Conservation (phyloP, 2,888 invertebrate species). For the Polylopha cassiicola region DNA sequence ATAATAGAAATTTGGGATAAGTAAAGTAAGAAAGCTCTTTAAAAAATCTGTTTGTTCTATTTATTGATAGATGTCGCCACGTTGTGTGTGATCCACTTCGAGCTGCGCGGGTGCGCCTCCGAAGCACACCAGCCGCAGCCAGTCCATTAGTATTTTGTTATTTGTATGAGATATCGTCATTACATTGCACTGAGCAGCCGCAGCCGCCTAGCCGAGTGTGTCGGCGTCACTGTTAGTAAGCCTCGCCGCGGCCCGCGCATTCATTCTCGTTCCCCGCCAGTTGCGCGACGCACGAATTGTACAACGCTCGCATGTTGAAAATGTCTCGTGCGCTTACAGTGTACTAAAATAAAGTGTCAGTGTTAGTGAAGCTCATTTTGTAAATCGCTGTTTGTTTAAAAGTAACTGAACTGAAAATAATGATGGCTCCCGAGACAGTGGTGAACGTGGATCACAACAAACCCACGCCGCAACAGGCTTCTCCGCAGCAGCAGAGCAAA, state of each 20-base stretch:
- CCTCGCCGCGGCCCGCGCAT: conserved; percentile 37
- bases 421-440: conserved; percentile 91
- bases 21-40: too few relatives aligned
- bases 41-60: too few relatives aligned
- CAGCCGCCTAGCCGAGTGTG: not conserved
- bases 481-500: conserved; percentile 71
- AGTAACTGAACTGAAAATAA: conserved; percentile 45
- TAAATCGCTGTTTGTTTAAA: too few relatives aligned
- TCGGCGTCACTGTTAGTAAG: conserved; percentile 13
- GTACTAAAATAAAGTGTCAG: conserved; percentile 61
- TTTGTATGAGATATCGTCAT: too few relatives aligned
- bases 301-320: conserved; percentile 55
- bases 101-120: too few relatives aligned
- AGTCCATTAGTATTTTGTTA: too few relatives aligned
- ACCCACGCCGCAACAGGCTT: conserved; percentile 59
- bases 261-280: conserved; percentile 52
- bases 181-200: not conserved
- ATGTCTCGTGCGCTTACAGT: conserved; percentile 60
- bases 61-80: not conserved
- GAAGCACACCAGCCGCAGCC: too few relatives aligned
- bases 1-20: too few relatives aligned
- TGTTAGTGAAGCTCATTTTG: too few relatives aligned
- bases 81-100: not conserved
- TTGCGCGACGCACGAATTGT: conserved; percentile 58
- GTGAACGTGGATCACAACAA: conserved; percentile 86